Evolutionary conservation across 2,113 vertebrate species (phyloP).

Genomic region (Gambusia holbrooki): DNA sequence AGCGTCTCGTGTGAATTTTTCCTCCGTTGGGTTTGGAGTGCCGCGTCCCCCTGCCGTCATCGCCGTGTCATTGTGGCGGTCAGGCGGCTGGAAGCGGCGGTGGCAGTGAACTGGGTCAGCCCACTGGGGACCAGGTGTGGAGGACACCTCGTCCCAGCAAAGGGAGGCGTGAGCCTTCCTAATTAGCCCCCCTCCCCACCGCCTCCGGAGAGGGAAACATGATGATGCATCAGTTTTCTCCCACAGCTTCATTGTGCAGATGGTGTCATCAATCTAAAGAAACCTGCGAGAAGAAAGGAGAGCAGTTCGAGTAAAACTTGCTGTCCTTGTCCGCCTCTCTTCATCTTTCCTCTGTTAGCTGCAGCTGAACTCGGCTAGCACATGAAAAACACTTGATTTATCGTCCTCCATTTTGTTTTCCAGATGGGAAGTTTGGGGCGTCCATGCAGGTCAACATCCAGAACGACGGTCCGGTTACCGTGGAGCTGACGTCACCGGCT

Average conservation of each 20-base stretch:
- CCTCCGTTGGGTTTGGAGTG: not conserved
- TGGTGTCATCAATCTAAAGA: slow-evolving; percentile 68
- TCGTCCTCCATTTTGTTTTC: slow-evolving; percentile 31
- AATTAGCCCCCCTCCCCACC: slow-evolving; percentile 57
- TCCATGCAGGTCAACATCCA: slow-evolving; percentile 96
- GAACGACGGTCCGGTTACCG: slow-evolving; percentile 96
- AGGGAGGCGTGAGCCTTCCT: slow-evolving; percentile 47
- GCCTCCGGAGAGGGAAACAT: slow-evolving; percentile 47
- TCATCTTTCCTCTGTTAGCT: slow-evolving; percentile 1
- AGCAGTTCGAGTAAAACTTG: not conserved
- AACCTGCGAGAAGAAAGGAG: not conserved
- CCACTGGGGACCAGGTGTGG: slow-evolving; percentile 66
- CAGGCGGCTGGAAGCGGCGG: slow-evolving; percentile 18
- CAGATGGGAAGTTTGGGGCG: slow-evolving; percentile 94
- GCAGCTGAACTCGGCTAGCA: not conserved
- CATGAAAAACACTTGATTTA: not conserved
- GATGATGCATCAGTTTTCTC: slow-evolving; percentile 54
- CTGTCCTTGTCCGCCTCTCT: slow-evolving; percentile 23
- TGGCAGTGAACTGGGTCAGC: slow-evolving; percentile 70
- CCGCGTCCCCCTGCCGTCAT: not conserved
- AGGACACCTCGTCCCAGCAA: slow-evolving; percentile 63
- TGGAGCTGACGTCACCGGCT: slow-evolving; percentile 88
- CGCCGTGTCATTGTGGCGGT: slow-evolving; percentile 7
- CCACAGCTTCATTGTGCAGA: slow-evolving; percentile 56
- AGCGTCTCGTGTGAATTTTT: not conserved